phyloP scores from a whole-genome alignment of 2,113 vertebrate genomes.

The Lota lota region DNA sequence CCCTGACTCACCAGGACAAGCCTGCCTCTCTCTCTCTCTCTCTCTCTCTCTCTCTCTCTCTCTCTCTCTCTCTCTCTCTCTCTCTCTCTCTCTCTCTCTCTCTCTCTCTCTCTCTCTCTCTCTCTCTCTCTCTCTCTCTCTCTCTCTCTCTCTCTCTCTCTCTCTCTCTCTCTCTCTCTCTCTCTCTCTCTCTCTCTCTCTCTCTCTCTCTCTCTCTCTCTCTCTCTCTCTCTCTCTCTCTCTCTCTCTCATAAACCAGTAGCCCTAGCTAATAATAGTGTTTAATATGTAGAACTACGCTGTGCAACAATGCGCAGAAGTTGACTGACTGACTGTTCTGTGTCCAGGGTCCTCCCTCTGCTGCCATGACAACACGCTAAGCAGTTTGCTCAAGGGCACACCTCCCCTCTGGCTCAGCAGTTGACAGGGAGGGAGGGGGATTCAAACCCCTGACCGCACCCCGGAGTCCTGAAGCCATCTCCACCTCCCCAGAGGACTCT shows the following conservation, averaged over 20 bases:
- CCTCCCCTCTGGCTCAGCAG: too few species aligned
- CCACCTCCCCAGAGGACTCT: too few species aligned
- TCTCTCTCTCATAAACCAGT: not conserved
- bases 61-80: not conserved
- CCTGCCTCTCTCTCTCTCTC: not conserved
- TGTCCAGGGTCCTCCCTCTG: too few species aligned
- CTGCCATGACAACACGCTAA: too few species aligned
- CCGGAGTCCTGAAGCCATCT: too few species aligned
- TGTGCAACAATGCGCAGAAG: too few species aligned
- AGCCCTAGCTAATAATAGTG: too few species aligned
- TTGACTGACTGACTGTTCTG: too few species aligned
- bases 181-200: not conserved
- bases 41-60: not conserved
- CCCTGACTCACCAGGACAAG: not conserved
- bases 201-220: not conserved
- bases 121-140: not conserved
- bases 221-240: not conserved
- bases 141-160: not conserved
- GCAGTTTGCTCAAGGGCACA: too few species aligned
- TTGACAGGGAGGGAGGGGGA: too few species aligned
- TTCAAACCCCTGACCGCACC: too few species aligned
- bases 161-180: not conserved
- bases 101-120: not conserved
- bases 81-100: not conserved
- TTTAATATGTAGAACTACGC: too few species aligned